Conservation (phyloP, 2,113 vertebrate genomes). For the Cromileptes altivelis region DNA sequence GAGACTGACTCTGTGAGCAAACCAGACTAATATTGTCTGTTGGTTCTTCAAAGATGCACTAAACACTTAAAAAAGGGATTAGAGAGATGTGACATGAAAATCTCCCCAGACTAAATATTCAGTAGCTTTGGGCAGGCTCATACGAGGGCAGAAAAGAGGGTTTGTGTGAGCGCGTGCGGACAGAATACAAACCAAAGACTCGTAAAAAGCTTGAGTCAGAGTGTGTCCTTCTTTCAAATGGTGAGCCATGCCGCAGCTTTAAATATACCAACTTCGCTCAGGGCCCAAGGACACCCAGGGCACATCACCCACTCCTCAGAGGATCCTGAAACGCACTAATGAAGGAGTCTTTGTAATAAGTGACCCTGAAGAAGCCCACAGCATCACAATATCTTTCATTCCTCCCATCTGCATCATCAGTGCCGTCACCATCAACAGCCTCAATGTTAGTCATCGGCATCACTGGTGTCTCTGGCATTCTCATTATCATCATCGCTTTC, state of each 20-base stretch:
- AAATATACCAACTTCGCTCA: constrained; percentile 46
- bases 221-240: constrained; percentile 27
- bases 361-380: constrained; percentile 30
- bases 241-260: constrained; percentile 29
- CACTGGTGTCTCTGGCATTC: constrained; percentile 4
- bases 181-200: constrained; percentile 55
- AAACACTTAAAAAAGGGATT: background rate
- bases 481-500: constrained; percentile 23
- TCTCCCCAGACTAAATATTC: constrained; percentile 4
- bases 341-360: constrained; percentile 16
- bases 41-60: constrained; percentile 4
- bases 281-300: constrained; percentile 41
- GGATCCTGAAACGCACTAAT: constrained; percentile 25
- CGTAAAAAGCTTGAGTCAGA: constrained; percentile 55
- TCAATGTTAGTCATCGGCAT: constrained; percentile 27
- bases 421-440: constrained; percentile 20
- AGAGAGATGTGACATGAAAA: constrained; percentile 6
- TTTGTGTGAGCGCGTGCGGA: background rate
- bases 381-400: constrained; percentile 1
- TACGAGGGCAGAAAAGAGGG: constrained; percentile 5
- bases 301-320: constrained; percentile 19
- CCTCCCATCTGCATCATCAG: constrained; percentile 19
- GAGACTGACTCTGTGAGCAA: background rate
- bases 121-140: background rate
- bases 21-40: constrained; percentile 5